Conservation (phyloP, 2,113 vertebrate species). For the Scophthalmus maximus region DNA sequence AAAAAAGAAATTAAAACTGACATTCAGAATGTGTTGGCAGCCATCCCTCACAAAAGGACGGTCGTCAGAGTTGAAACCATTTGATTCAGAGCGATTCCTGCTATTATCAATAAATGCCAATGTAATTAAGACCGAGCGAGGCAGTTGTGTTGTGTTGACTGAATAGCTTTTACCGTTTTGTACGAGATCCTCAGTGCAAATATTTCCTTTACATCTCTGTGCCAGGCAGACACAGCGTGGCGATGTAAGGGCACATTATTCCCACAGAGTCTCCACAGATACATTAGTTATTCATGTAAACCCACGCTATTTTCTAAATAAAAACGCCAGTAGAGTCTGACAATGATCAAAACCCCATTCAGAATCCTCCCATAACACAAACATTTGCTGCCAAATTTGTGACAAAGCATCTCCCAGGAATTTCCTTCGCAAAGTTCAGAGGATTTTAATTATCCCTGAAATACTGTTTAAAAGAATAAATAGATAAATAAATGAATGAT, state of each 20-base stretch:
- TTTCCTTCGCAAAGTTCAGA: conserved; percentile 32
- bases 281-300: conserved; percentile 8
- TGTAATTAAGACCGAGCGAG: background rate
- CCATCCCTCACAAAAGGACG: conserved; percentile 15
- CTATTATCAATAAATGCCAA: conserved; percentile 5
- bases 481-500: conserved; percentile 4
- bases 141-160: background rate
- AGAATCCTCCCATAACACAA: background rate
- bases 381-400: conserved; percentile 10
- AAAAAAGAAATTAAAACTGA: conserved; percentile 1
- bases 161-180: background rate
- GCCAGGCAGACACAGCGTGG: background rate
- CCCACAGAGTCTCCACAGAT: background rate
- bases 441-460: conserved; percentile 27
- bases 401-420: conserved; percentile 9
- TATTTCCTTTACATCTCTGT: background rate
- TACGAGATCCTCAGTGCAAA: background rate
- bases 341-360: conserved; percentile 8
- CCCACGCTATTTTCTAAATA: conserved; percentile 19
- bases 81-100: conserved; percentile 1
- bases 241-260: background rate
- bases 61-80: conserved; percentile 5
- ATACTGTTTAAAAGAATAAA: conserved; percentile 7
- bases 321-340: background rate
- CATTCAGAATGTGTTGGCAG: conserved; percentile 11